These are phyloP conservation scores for Batillaria attramentaria DNA, from an alignment of 1,140 invertebrate genomes.

Conservation along the genomic window DNA sequence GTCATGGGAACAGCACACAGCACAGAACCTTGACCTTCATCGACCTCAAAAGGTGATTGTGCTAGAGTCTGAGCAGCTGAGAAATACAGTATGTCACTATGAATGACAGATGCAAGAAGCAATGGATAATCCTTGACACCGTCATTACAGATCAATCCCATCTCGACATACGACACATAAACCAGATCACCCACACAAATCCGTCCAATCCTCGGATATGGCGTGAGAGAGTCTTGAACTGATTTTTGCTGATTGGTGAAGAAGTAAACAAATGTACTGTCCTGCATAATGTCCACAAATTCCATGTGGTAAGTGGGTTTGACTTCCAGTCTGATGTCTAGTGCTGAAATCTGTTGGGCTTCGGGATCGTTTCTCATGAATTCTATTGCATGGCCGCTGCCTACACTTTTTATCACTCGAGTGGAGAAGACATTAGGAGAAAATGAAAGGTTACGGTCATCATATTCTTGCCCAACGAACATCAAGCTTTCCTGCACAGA, in stretches of 20 bases:
- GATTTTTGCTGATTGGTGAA: conserved; percentile 44
- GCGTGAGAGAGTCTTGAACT: neutral
- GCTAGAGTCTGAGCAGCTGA: conserved; percentile 24
- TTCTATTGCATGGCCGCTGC: conserved; percentile 3
- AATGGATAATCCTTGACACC: conserved; percentile 34
- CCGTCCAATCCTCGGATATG: conserved; percentile 41
- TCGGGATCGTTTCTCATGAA: conserved; percentile 26
- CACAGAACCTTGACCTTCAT: conserved; percentile 30
- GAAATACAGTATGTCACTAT: conserved; percentile 33
- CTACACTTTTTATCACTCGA: conserved; percentile 33
- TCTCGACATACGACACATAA: conserved; percentile 48
- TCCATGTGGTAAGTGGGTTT: conserved; percentile 39
- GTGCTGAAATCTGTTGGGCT: conserved; percentile 28
- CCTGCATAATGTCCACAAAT: conserved; percentile 47
- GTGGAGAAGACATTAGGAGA: conserved; percentile 46
- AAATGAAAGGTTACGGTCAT: conserved; percentile 33
- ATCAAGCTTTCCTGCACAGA: conserved; percentile 17
- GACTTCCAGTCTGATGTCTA: conserved; percentile 26
- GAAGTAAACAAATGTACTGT: conserved; percentile 42
- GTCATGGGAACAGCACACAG: conserved; percentile 40
- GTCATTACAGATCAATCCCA: conserved; percentile 33
- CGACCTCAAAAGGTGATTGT: neutral
- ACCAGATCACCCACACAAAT: conserved; percentile 43
- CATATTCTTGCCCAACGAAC: conserved; percentile 50
- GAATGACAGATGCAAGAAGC: conserved; percentile 35